Evolutionary conservation across 2,888 invertebrate genomes (phyloP).

Genomic region (Abscondita cerata): DNA sequence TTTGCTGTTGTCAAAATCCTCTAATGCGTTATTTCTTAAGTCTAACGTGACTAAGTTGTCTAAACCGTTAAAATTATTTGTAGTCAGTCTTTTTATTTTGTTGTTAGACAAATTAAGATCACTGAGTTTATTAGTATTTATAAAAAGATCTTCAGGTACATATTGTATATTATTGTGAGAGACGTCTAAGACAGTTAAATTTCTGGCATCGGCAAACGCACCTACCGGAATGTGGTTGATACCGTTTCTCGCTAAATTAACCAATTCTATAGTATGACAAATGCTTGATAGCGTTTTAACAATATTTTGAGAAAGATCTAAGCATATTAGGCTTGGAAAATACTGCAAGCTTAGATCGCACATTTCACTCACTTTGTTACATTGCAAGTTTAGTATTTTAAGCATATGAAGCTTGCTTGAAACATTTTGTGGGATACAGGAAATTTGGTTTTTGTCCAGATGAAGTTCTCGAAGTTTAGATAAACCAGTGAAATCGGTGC

Average conservation of each 20-base stretch:
- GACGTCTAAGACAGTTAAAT: neutral
- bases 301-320: neutral
- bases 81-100: neutral
- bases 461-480: neutral
- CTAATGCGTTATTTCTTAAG: neutral
- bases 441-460: no score
- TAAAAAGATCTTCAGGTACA: neutral
- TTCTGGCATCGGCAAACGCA: neutral
- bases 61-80: neutral
- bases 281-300: neutral
- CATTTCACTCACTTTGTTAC: no score
- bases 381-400: no score
- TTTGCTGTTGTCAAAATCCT: neutral
- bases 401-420: no score
- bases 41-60: neutral
- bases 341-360: no score
- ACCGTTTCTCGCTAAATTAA: neutral
- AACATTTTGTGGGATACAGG: no score
- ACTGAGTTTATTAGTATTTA: neutral
- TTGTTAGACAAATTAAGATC: neutral
- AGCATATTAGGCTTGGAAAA: no score
- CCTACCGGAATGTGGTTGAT: neutral
- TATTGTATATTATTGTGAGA: neutral
- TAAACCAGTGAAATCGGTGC: neutral
- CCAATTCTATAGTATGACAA: no score